Percentiles rank a stretch among this genome's conserved stretches.
These are phyloP conservation scores for Andrena trimmerana DNA, from an alignment of 2,888 invertebrate genomes.

Conservation along the genomic window DNA sequence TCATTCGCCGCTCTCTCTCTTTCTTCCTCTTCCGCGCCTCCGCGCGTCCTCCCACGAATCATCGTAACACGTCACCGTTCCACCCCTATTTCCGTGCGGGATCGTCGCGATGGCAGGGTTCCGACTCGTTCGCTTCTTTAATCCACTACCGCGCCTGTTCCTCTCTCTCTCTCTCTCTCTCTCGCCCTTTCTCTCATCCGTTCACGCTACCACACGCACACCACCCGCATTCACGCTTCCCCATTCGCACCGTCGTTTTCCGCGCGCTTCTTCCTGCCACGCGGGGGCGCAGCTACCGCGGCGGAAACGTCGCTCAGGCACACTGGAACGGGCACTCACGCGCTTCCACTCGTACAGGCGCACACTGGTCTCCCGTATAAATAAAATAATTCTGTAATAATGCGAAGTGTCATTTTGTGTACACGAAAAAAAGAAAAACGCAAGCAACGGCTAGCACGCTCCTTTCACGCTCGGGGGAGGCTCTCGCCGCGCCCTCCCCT, in stretches of 20 bases:
- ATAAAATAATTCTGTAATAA: conserved; percentile 66
- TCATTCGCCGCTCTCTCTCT: conserved; percentile 35
- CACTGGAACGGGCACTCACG: not conserved
- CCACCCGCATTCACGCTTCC: not conserved
- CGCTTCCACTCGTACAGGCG: conserved; percentile 21
- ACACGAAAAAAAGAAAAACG: conserved; percentile 43
- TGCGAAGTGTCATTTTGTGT: conserved; percentile 49
- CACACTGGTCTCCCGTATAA: conserved; percentile 56
- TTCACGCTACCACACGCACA: conserved; percentile 6
- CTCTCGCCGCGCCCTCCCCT: conserved; percentile 20
- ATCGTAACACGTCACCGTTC: conserved; percentile 27
- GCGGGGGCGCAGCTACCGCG: too few species aligned
- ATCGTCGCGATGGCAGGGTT: conserved; percentile 74
- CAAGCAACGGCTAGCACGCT: conserved; percentile 24
- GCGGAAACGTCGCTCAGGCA: not conserved
- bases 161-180: conserved; percentile 3
- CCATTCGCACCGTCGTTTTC: not conserved
- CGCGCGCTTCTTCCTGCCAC: not conserved
- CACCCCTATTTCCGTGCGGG: conserved; percentile 54
- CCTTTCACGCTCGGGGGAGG: conserved; percentile 27
- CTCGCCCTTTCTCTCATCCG: not conserved
- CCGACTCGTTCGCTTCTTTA: conserved; percentile 62
- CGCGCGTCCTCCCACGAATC: not conserved
- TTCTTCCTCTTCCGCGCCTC: not conserved
- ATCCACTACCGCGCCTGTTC: conserved; percentile 27